Conservation (phyloP, 2,113 vertebrate species). For the Cochlearius cochlearius region DNA sequence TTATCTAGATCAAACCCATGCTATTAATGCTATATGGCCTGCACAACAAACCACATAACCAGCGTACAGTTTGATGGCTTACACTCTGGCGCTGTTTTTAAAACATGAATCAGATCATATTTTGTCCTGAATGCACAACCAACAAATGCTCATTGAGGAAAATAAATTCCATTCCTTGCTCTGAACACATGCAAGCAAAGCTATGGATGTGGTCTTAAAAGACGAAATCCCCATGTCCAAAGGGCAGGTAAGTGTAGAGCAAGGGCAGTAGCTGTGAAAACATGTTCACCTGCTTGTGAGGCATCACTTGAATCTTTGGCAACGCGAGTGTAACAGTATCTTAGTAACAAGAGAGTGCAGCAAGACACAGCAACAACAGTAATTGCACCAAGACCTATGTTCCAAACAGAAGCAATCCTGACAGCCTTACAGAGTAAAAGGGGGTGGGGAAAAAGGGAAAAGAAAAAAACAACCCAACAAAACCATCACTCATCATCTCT, state of each 20-base stretch:
- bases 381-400: background rate
- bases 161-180: background rate
- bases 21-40: background rate
- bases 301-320: background rate
- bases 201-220: background rate
- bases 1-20: background rate
- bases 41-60: background rate
- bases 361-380: background rate
- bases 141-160: background rate
- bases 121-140: background rate
- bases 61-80: background rate
- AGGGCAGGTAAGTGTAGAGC: background rate
- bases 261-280: background rate
- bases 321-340: background rate
- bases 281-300: background rate
- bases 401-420: background rate
- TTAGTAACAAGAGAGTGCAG: background rate
- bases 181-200: background rate
- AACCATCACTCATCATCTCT: background rate
- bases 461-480: background rate
- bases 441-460: rapidly evolving
- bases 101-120: background rate
- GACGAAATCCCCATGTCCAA: background rate
- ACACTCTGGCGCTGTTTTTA: rapidly evolving
- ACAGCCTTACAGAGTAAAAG: background rate